Conservation (phyloP, 2,888 invertebrate species). For the Stenodema calcarata region DNA sequence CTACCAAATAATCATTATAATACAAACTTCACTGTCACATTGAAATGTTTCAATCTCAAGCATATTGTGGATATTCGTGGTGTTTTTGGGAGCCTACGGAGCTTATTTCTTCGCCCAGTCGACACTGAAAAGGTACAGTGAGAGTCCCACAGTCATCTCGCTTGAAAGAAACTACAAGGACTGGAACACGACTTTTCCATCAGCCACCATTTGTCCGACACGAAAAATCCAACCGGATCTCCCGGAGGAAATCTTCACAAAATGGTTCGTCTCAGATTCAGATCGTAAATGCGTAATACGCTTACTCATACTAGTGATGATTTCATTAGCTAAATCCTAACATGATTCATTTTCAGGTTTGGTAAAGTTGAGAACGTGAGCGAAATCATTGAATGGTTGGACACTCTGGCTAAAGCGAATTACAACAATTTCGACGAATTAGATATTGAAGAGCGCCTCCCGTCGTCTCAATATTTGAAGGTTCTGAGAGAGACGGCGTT, state of each 20-base stretch:
- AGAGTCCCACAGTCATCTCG: constrained; percentile 59
- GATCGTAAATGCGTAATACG: background rate
- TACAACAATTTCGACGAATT: constrained; percentile 32
- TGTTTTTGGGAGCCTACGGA: constrained; percentile 51
- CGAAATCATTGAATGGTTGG: constrained; percentile 11
- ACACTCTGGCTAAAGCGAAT: constrained; percentile 22
- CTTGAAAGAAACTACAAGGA: constrained; percentile 59
- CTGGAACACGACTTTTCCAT: constrained; percentile 59
- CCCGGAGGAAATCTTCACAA: background rate
- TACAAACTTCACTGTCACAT: background rate
- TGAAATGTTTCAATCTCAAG: constrained; percentile 40
- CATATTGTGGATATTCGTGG: constrained; percentile 52
- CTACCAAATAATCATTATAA: too few species aligned
- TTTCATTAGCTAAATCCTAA: too few species aligned
- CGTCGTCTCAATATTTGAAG: background rate
- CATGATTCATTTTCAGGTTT: constrained; percentile 19
- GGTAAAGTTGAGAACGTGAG: constrained; percentile 1
- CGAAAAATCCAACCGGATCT: constrained; percentile 50
- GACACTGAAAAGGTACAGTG: constrained; percentile 58
- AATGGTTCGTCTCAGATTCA: background rate
- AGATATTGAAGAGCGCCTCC: constrained; percentile 20
- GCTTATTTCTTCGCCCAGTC: constrained; percentile 53
- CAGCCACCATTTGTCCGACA: constrained; percentile 58
- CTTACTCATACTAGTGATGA: too few species aligned
- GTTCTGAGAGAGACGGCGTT: constrained; percentile 7